Evolutionary conservation across 2,113 vertebrate genomes (phyloP).

Genomic region (Alethe diademata): DNA sequence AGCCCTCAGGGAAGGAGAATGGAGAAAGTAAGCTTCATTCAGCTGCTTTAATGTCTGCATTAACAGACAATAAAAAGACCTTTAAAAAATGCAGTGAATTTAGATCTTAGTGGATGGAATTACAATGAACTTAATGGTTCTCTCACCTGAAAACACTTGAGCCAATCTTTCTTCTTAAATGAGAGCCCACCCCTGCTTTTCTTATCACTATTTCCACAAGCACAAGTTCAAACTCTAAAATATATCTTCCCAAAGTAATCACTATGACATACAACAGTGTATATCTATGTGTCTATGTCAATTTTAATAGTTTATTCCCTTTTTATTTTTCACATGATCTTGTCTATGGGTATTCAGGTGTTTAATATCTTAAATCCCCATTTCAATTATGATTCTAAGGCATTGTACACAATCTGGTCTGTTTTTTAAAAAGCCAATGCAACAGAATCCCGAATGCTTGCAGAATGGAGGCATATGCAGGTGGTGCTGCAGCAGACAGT

Average conservation of each 20-base stretch:
- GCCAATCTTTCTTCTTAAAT: background rate
- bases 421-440: background rate
- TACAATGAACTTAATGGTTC: constrained; percentile 9
- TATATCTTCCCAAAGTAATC: background rate
- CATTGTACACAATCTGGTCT: background rate
- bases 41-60: constrained; percentile 7
- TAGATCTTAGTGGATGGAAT: constrained; percentile 8
- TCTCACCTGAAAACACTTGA: background rate
- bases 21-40: constrained; percentile 12
- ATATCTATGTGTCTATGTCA: background rate
- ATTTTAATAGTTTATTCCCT: background rate
- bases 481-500: background rate
- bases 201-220: background rate
- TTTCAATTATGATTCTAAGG: background rate
- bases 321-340: background rate
- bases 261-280: background rate
- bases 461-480: background rate
- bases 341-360: background rate
- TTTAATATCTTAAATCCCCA: background rate
- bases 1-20: constrained; percentile 43
- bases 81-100: background rate
- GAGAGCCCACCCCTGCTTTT: background rate
- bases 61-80: constrained; percentile 24
- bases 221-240: background rate
- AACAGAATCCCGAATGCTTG: background rate